Percentiles rank a stretch among this genome's conserved stretches.
Evolutionary conservation across 2,888 invertebrate species (phyloP).

Genomic region (Papilio protenor): DNA sequence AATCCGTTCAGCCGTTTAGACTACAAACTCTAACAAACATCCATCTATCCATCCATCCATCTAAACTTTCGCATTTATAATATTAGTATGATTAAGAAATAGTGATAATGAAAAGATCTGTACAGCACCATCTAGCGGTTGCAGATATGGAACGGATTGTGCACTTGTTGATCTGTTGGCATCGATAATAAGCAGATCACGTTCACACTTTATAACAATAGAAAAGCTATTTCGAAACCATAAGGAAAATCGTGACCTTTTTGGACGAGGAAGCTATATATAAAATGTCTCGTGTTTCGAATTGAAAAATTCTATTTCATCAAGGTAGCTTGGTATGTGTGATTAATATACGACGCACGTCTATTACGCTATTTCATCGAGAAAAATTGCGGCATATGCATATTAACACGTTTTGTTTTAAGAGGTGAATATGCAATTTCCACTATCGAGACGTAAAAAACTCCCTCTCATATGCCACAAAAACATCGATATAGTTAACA

Average conservation of each 20-base stretch:
- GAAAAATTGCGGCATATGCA: not conserved
- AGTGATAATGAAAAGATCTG: not conserved
- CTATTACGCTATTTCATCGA: not conserved
- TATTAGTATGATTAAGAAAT: too few species aligned
- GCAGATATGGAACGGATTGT: not conserved
- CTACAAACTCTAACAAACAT: too few species aligned
- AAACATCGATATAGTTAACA: too few species aligned
- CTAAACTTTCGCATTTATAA: too few species aligned
- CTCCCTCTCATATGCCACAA: too few species aligned
- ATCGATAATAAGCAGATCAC: constrained; percentile 20
- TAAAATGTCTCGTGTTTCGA: constrained; percentile 58
- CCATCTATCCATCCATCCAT: too few species aligned
- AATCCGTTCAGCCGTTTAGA: too few species aligned
- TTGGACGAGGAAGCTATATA: constrained; percentile 59
- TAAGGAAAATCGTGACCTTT: constrained; percentile 53
- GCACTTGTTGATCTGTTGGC: constrained; percentile 4
- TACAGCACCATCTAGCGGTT: not conserved
- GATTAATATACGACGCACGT: constrained; percentile 11
- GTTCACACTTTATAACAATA: constrained; percentile 53
- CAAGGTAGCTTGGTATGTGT: constrained; percentile 49
- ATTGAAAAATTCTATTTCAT: constrained; percentile 48
- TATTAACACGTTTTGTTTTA: not conserved
- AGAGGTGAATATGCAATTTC: not conserved
- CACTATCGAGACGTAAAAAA: not conserved
- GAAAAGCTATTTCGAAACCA: constrained; percentile 51